These are phyloP conservation scores for Bhutanitis thaidina DNA, from an alignment of 2,888 invertebrate species.

Conservation along the genomic window DNA sequence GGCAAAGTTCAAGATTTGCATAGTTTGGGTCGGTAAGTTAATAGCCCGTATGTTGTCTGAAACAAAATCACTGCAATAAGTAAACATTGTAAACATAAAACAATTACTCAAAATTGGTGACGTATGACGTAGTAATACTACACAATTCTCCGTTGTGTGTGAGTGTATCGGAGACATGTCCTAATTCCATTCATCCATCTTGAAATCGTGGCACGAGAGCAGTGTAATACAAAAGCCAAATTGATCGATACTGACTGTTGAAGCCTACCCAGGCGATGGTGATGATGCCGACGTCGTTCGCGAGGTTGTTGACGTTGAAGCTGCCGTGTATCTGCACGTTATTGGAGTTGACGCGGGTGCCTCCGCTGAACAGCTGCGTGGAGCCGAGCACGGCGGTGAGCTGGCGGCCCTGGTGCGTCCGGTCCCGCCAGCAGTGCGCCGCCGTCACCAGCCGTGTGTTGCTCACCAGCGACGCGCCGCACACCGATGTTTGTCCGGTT, in stretches of 20 bases:
- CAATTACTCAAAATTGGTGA: too few relatives aligned
- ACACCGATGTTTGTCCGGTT: constrained; percentile 3
- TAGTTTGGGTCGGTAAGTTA: constrained; percentile 17
- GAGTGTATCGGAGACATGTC: too few relatives aligned
- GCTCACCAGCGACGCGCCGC: constrained; percentile 11
- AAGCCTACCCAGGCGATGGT: constrained; percentile 1
- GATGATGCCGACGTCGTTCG: constrained; percentile 14
- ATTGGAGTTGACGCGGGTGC: constrained; percentile 7
- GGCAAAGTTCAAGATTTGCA: constrained; percentile 21
- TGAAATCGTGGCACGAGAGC: too few relatives aligned
- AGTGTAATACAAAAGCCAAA: too few relatives aligned
- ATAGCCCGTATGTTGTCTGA: constrained; percentile 18
- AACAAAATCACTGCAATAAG: not conserved
- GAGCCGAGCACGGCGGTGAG: constrained; percentile 11
- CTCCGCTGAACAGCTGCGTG: constrained; percentile 10
- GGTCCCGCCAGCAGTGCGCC: constrained; percentile 15
- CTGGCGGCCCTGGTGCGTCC: constrained; percentile 1
- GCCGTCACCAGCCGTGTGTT: constrained; percentile 11
- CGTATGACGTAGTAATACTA: too few relatives aligned
- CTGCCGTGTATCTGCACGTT: constrained; percentile 7
- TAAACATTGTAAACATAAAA: too few relatives aligned
- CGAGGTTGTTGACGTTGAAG: constrained; percentile 8
- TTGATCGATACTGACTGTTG: not conserved
- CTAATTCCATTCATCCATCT: too few relatives aligned
- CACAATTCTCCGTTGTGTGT: too few relatives aligned